Conservation (phyloP, 2,797 vertebrate species). For the Labroides dimidiatus region DNA sequence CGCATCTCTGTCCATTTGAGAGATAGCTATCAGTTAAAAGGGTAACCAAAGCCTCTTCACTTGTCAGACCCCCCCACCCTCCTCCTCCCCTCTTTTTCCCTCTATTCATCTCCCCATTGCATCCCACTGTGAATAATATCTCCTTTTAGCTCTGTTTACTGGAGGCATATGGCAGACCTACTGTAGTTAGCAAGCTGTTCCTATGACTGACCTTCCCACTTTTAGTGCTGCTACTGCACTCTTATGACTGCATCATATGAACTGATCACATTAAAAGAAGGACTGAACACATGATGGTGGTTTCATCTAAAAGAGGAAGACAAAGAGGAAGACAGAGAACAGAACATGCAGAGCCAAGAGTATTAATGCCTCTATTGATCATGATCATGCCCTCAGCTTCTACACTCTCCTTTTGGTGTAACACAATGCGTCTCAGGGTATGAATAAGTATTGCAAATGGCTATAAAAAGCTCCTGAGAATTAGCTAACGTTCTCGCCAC, state of each 20-base stretch:
- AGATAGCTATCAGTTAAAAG: constrained; percentile 81
- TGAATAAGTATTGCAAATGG: constrained; percentile 80
- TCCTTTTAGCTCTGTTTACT: constrained; percentile 76
- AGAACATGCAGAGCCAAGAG: constrained; percentile 32
- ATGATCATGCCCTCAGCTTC: constrained; percentile 65
- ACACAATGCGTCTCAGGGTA: constrained; percentile 80
- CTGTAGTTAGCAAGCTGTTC: constrained; percentile 68
- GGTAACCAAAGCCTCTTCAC: constrained; percentile 76
- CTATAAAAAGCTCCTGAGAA: constrained; percentile 82
- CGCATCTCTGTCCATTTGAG: constrained; percentile 63
- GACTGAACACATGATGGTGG: constrained; percentile 46
- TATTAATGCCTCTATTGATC: constrained; percentile 81
- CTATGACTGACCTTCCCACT: constrained; percentile 55
- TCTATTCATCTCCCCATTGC: constrained; percentile 54
- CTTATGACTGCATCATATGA: constrained; percentile 60
- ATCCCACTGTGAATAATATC: constrained; percentile 67
- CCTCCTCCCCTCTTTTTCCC: constrained; percentile 31
- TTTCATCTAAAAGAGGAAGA: constrained; percentile 46
- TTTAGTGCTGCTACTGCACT: constrained; percentile 32
- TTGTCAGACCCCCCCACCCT: constrained; percentile 44
- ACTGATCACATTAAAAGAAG: constrained; percentile 34
- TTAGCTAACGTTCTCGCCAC: constrained; percentile 63
- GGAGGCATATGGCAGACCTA: constrained; percentile 72
- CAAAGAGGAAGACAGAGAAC: too few species aligned
- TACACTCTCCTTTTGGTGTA: constrained; percentile 71